These are phyloP conservation scores for Sarcophaga caerulescens DNA, from an alignment of 2,888 invertebrate genomes.

Conservation along the genomic window DNA sequence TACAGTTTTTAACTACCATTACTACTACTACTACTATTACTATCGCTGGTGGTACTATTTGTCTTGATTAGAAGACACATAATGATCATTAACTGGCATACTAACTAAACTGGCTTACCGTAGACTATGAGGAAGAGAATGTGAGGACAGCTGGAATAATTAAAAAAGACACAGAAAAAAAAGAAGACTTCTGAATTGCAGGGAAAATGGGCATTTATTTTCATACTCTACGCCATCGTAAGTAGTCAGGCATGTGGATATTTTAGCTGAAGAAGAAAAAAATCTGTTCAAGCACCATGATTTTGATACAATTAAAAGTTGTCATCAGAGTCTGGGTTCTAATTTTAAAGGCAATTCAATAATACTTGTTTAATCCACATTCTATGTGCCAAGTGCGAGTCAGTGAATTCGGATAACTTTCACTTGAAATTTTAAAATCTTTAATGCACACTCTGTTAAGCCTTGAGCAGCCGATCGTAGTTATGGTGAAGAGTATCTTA, in stretches of 20 bases:
- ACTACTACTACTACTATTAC: not conserved
- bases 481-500: too few relatives aligned
- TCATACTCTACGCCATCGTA: too few relatives aligned
- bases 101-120: not conserved
- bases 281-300: slow-evolving; percentile 7
- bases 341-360: too few relatives aligned
- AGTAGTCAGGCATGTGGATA: not conserved
- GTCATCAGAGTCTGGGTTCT: too few relatives aligned
- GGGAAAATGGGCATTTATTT: too few relatives aligned
- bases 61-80: not conserved
- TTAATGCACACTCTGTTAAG: too few relatives aligned
- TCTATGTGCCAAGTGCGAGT: too few relatives aligned
- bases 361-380: too few relatives aligned
- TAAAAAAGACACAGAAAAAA: not conserved
- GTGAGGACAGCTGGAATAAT: not conserved
- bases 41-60: not conserved
- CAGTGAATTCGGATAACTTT: too few relatives aligned
- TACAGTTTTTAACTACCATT: not conserved
- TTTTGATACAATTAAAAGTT: not conserved
- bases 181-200: not conserved
- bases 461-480: too few relatives aligned
- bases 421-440: too few relatives aligned
- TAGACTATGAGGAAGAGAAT: not conserved
- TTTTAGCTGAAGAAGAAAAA: not conserved
- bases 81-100: not conserved